Evolutionary conservation across 1,140 invertebrate genomes (phyloP), one percentile per base, ranked within the genome.

Genomic region (Carcinoscorpius rotundicauda): DNA sequence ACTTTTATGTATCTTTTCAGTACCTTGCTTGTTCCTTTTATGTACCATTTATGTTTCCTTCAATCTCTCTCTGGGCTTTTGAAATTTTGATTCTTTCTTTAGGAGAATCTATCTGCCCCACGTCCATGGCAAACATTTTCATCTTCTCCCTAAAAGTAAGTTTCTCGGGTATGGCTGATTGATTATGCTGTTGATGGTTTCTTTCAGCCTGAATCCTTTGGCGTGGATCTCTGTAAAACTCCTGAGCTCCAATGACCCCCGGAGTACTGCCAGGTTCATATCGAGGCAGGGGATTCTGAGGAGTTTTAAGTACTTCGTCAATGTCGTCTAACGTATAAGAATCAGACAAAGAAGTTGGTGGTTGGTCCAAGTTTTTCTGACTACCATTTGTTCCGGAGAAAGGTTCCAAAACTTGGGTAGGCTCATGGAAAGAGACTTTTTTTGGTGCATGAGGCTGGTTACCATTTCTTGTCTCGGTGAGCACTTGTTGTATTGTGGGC

Each of bases 91-190:
- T 87, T 80, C 93, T 93, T 74, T 93, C 90, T 76, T 89, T 87
- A 57, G 90, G 90, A 9, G 90, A 91, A 69, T 86, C 84, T 52
- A 56, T 68, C 51, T 94, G 90, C 49, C 91, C 91, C 2, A 89
- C 89, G 78, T 93, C 91, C 79, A 92, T 86, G 9, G 91, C 92
- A 80, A 96, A 96, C 90, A 95, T 93, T 77, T 93, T 93, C 91
- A 96, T 95, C 78, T 96, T 96, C 75, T 95, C 92, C 75, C 92
- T 91, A 75, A 96, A 95, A 62, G 87, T 89, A 6, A 96, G 78
- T 73, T 93, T 93, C 75, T 94, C 91, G 1, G 91, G 91, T 78
- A 84, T 81, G 77, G 81, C 72, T 70, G 83, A 82, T 66, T 85
- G 81, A 66, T 86, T 82, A 69, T 85, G 82, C 60, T 86, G 85